Percentiles rank a stretch among this genome's conserved stretches.
These are phyloP conservation scores for Chorisops tibialis DNA, from an alignment of 2,888 invertebrate species.

Conservation along the genomic window DNA sequence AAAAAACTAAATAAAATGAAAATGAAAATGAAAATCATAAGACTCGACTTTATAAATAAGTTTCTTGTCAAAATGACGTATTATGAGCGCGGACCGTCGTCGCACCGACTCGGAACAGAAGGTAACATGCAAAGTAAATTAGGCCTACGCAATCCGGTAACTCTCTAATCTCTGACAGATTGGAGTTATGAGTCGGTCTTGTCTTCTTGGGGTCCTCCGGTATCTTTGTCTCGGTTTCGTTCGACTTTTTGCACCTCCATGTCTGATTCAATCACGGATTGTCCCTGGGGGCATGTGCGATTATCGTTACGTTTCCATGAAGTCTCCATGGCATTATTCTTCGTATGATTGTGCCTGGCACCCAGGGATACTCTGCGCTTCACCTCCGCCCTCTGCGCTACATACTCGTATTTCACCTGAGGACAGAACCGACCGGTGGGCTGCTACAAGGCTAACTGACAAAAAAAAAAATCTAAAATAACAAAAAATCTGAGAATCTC, in stretches of 20 bases:
- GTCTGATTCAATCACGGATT: conserved; percentile 15
- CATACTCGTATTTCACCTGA: conserved; percentile 2
- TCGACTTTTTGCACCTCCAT: conserved; percentile 7
- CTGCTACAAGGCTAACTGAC: neutral
- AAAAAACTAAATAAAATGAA: too few species aligned
- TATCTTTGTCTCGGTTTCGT: neutral
- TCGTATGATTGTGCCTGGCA: neutral
- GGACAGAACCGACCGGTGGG: conserved; percentile 1
- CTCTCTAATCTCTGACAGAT: conserved; percentile 20
- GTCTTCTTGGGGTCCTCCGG: neutral
- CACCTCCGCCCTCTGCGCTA: neutral
- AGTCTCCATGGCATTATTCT: neutral
- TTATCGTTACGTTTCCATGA: neutral
- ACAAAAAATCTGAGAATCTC: too few species aligned
- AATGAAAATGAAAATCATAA: too few species aligned
- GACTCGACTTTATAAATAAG: too few species aligned
- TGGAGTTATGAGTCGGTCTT: conserved; percentile 5
- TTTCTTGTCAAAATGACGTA: conserved; percentile 22
- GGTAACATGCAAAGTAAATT: conserved; percentile 12
- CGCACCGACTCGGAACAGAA: neutral
- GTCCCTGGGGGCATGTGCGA: conserved; percentile 15
- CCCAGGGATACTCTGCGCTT: neutral
- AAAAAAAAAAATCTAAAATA: too few species aligned
- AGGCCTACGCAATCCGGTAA: conserved; percentile 13
- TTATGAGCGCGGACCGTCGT: neutral